A percentile compares a stretch with the other conserved stretches of the same genome.
Evolutionary conservation across 1,140 invertebrate species (phyloP).

Genomic region (Leptoteleia sp.): DNA sequence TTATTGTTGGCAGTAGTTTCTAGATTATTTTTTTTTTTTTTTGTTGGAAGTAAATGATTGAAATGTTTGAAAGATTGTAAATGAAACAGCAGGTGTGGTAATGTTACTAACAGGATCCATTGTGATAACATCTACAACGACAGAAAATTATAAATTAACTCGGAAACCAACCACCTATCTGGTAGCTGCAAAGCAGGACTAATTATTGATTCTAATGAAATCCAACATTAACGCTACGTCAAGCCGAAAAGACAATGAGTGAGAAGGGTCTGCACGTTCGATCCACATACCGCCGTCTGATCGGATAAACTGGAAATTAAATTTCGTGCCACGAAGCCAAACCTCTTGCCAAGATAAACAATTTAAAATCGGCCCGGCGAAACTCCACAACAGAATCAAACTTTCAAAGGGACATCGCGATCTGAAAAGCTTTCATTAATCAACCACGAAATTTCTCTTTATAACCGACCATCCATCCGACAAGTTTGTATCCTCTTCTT

Average conservation of each 20-base stretch:
- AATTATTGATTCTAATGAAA: conserved; percentile 65
- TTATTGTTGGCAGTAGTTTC: too few species aligned
- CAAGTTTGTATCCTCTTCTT: conserved; percentile 8
- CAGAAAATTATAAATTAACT: conserved; percentile 44
- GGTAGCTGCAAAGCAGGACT: conserved; percentile 30
- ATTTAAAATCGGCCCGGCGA: conserved; percentile 15
- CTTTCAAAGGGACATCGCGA: not conserved
- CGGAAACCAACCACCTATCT: conserved; percentile 4
- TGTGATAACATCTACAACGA: conserved; percentile 25
- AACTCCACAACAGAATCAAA: not conserved
- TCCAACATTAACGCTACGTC: conserved; percentile 62
- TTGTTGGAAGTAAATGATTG: not conserved
- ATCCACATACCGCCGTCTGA: conserved; percentile 43
- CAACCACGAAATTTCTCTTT: conserved; percentile 8
- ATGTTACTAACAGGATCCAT: conserved; percentile 15
- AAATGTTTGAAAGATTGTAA: not conserved
- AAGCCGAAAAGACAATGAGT: conserved; percentile 60
- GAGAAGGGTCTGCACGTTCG: conserved; percentile 57
- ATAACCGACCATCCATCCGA: conserved; percentile 6
- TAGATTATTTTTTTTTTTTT: too few species aligned
- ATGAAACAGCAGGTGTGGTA: not conserved
- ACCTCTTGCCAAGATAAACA: conserved; percentile 35
- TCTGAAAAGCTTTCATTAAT: conserved; percentile 1
- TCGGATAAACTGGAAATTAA: conserved; percentile 55
- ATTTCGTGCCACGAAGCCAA: conserved; percentile 37